Base-by-base conservation (phyloP, 53 echinoderm and acorn worm species). In the Antedon mediterranea region DNA sequence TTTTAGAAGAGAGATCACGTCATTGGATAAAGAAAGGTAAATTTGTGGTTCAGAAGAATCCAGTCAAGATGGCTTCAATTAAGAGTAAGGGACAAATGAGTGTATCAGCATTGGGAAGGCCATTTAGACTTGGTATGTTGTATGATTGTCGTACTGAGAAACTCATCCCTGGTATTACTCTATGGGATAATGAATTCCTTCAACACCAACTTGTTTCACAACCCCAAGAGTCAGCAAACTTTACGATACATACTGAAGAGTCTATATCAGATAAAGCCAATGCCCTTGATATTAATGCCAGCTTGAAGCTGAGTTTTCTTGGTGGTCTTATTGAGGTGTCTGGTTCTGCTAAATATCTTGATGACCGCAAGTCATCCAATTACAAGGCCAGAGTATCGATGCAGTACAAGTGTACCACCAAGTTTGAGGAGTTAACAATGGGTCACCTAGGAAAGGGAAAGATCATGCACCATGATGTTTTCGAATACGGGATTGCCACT, bases 361-460 rank as follows among this genome's bases (percentile, higher is more conserved):
- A 74, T 29, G 84, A 84, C 74, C 73, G 15, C 28, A 34, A 71
- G 30, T 28, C 43, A 8, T 83, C 81, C 28, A 30, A 71, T 20
- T 43, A 73, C 4, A 80, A 88, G 72, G 30, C 81, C 33, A 76
- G 82, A 18, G 43, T 88, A 31, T 84, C 88, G 31, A 57, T 88
- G 30, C 80, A 88, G n/a, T 84, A 88, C 41, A 81, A 80, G 33
- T 73, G 76, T 14, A 84, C 88, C 15, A 81, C 88, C 34, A 80
- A 44, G 77, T 76, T 84, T 81, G 88, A 88, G 43, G 76, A 88
- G 79, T 34, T 88, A 71, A 80, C 84, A 20, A 70, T 88, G 77
- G 73, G 84, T 32, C 77, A 84, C 0, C 71, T 88, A 11, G 73
- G 70, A 30, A 71, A 29, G 3, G 74, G 83, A 28, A 83, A 79